Conservation (phyloP, 2,888 invertebrate species). For the Mesorhabditis belari region DNA sequence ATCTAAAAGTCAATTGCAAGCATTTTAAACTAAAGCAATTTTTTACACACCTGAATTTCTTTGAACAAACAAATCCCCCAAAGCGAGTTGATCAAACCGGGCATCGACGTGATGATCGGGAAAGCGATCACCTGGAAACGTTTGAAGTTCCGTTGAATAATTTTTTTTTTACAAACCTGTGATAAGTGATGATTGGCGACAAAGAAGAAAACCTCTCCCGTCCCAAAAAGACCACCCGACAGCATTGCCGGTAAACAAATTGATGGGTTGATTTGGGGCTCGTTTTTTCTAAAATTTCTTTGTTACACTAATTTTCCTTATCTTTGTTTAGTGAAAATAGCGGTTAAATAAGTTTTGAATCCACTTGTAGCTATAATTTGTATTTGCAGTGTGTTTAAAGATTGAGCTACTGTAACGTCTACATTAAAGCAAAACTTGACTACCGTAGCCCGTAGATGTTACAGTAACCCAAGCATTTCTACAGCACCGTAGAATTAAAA, state of each 20-base stretch:
- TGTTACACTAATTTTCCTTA: background rate
- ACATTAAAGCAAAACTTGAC: no score
- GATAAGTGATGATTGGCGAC: slow-evolving; percentile 34
- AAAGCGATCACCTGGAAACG: slow-evolving; percentile 27
- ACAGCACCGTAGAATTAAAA: no score
- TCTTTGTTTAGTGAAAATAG: no score
- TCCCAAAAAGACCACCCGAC: background rate
- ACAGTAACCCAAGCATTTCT: no score
- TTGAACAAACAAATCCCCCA: slow-evolving; percentile 33
- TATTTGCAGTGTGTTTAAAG: no score
- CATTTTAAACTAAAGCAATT: background rate
- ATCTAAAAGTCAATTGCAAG: background rate
- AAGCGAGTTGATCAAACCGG: slow-evolving; percentile 28
- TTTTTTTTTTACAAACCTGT: slow-evolving; percentile 18
- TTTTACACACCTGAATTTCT: slow-evolving; percentile 20
- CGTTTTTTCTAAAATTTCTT: background rate
- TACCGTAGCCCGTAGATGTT: no score
- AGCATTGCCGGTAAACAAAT: background rate
- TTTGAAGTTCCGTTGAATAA: background rate
- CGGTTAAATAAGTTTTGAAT: no score
- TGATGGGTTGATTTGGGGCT: background rate
- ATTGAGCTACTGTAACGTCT: no score
- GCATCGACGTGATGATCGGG: slow-evolving; percentile 27
- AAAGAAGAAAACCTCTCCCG: slow-evolving; percentile 11
- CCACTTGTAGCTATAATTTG: no score